Percentiles rank a stretch among this genome's conserved stretches.
These are phyloP conservation scores for Stomorhina lunata DNA, from an alignment of 2,888 invertebrate genomes.

Conservation along the genomic window DNA sequence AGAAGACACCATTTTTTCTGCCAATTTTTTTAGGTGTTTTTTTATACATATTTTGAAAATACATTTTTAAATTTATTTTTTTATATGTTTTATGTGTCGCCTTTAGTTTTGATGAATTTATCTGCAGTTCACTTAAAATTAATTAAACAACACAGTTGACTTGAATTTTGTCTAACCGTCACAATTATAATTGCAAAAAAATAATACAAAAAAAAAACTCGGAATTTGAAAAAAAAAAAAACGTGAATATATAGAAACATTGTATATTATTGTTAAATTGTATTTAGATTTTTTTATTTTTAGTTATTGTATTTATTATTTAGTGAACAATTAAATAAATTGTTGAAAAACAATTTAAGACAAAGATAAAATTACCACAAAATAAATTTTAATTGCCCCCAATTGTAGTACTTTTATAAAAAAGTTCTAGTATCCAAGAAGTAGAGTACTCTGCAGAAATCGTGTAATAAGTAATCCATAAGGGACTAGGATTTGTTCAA, in stretches of 20 bases:
- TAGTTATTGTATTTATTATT: conserved; percentile 58
- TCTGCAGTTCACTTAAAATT: conserved; percentile 74
- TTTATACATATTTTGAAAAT: neutral
- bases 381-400: too few relatives aligned
- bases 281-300: too few relatives aligned
- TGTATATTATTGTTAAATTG: too few relatives aligned
- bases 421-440: too few relatives aligned
- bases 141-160: conserved; percentile 77
- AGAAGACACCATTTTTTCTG: conserved; percentile 4
- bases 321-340: conserved; percentile 21
- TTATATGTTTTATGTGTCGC: conserved; percentile 18
- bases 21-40: neutral
- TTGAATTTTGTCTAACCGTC: conserved; percentile 71
- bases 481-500: too few relatives aligned
- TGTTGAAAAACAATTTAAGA: neutral
- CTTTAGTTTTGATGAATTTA: conserved; percentile 57
- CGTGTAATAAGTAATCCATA: too few relatives aligned
- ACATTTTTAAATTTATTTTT: conserved; percentile 4
- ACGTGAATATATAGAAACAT: conserved; percentile 5
- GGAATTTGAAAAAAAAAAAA: neutral
- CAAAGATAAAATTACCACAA: neutral
- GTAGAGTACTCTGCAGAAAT: too few relatives aligned
- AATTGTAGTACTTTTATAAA: too few relatives aligned
- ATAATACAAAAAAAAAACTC: conserved; percentile 6
- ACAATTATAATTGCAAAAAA: conserved; percentile 63